A percentile compares a stretch with the other conserved stretches of the same genome.
These are phyloP conservation scores for Phyllostomus hastatus DNA, from an alignment of 2,113 vertebrate species.

Conservation along the genomic window DNA sequence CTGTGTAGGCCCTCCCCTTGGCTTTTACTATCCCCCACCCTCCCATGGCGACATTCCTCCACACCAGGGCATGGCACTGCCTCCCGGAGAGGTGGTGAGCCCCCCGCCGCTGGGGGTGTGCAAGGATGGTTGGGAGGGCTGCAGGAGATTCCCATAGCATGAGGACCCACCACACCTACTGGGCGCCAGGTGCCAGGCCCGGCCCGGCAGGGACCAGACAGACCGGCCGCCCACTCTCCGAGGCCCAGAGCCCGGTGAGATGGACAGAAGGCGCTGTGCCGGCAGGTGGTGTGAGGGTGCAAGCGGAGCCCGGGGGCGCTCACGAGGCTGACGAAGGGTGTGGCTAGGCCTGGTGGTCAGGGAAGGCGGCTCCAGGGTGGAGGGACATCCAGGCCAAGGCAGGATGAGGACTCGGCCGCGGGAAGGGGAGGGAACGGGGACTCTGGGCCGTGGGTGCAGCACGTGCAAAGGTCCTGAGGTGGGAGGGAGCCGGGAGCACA, in stretches of 20 bases:
- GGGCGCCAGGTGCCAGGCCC: accelerated
- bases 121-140: accelerated
- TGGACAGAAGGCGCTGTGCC: background rate
- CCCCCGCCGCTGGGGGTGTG: accelerated
- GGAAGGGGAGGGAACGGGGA: accelerated
- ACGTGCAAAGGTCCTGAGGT: background rate
- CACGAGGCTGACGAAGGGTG: background rate
- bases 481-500: accelerated
- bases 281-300: too few relatives aligned
- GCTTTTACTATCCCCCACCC: accelerated
- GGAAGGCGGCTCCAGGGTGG: background rate
- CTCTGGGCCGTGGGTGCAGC: accelerated
- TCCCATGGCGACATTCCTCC: accelerated
- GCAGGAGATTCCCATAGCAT: background rate
- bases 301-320: accelerated
- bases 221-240: accelerated
- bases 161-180: background rate
- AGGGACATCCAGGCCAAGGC: background rate
- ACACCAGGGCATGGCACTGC: accelerated
- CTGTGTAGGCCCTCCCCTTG: accelerated
- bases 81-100: background rate
- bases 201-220: accelerated
- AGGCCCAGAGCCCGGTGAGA: background rate
- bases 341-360: accelerated
- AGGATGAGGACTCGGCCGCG: accelerated